Evolutionary conservation across 2,113 vertebrate genomes (phyloP), one percentile per base, ranked within the genome.

Genomic region (Thunnus thynnus): DNA sequence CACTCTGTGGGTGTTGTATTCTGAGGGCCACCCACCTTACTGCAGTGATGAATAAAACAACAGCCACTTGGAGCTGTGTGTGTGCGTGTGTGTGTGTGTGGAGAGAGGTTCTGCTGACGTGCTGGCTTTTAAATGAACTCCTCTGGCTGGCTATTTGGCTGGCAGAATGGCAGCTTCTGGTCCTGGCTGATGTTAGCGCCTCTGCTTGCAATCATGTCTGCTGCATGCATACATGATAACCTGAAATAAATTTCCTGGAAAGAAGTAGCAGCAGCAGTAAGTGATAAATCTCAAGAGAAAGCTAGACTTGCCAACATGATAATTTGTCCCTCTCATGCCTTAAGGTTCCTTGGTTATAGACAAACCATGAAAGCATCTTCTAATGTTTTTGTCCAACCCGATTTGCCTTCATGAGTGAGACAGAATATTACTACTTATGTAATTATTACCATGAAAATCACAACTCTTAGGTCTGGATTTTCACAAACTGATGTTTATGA

Each of bases 11-110:
- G 72, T 80, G 84, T 74, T 86, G 78, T 82, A 82, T 92, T 80
- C 87, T 88, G 78, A 79, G 86, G 89, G 90, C 92, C 89, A 94
- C 91, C 91, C 85, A 88, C 87, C 89, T 82, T 79, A 88, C 93
- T 88, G 92, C 92, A 91, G 87, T 92, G 80, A 93, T 95, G 93
- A 95, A 95, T 96, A 93, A 95, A 96, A 94, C 94, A 96, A 88
- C 85, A 96, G 91, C 81, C 74, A 82, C 79, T 89, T 84, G 78
- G 76, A 85, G 63, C 52, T 79, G 64, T 25, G 54, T 68, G 54
- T 50, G 0, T 64, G 70, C 18, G 32, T 78, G 72, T 69, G 82
- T 32, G 30, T 57, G 68, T 66, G 67, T 78, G 67, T 61, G 22
- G 22, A 22, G 4, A 13, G 71, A 48, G 70, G 18, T 93, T 94